Conservation (phyloP, 2,888 invertebrate species). For the Thelaira solivaga region DNA sequence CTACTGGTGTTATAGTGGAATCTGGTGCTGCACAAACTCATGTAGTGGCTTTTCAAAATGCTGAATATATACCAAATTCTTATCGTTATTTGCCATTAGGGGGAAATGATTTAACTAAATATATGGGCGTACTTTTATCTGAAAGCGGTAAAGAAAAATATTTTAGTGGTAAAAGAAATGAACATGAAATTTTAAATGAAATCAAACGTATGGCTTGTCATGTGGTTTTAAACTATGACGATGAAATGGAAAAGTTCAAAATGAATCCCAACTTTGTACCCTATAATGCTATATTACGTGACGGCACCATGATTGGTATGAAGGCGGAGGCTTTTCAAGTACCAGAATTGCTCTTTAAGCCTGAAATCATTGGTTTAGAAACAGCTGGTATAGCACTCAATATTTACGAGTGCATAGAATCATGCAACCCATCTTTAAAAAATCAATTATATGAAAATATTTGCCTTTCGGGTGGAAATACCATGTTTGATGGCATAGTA, state of each 20-base stretch:
- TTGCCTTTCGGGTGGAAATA: slow-evolving; percentile 27
- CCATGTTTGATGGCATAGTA: slow-evolving; percentile 22
- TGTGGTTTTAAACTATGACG: slow-evolving; percentile 13
- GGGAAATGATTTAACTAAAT: slow-evolving; percentile 35
- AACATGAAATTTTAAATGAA: slow-evolving; percentile 31
- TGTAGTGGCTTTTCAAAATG: slow-evolving; percentile 23
- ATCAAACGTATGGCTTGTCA: slow-evolving; percentile 25
- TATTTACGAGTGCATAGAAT: slow-evolving; percentile 28
- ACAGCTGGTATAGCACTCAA: slow-evolving; percentile 14
- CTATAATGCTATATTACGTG: neutral
- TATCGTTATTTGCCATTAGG: slow-evolving; percentile 27
- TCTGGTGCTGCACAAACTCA: slow-evolving; percentile 34
- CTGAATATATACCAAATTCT: slow-evolving; percentile 8
- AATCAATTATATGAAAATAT: slow-evolving; percentile 20
- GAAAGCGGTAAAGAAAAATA: neutral
- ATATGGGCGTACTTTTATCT: slow-evolving; percentile 15
- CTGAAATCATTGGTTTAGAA: slow-evolving; percentile 2
- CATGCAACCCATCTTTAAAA: neutral
- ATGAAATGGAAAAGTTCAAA: neutral
- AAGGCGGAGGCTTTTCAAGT: slow-evolving; percentile 11
- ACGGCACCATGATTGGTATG: slow-evolving; percentile 10
- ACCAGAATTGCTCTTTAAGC: slow-evolving; percentile 36
- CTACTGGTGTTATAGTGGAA: slow-evolving; percentile 29
- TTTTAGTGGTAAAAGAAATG: slow-evolving; percentile 24
- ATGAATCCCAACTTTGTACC: neutral